Percentiles rank a stretch among this genome's conserved stretches.
These are phyloP conservation scores for Anguilla obscura DNA, from an alignment of 2,797 vertebrate genomes.

Conservation along the genomic window DNA sequence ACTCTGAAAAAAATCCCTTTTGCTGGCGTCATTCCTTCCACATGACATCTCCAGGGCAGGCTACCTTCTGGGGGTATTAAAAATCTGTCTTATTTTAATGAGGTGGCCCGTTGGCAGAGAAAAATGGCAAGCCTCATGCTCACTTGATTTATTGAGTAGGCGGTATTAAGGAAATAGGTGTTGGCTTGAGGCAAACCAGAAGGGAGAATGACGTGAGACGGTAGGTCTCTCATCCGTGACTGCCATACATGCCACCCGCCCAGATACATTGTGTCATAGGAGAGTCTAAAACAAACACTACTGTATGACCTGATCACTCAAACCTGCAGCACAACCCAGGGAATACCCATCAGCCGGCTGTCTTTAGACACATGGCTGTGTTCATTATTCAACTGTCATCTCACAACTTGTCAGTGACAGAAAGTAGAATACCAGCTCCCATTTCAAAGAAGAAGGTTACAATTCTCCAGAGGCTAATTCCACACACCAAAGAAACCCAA, in stretches of 20 bases:
- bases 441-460: background rate
- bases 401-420: background rate
- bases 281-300: conserved; percentile 14
- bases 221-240: conserved; percentile 29
- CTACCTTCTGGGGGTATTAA: conserved; percentile 56
- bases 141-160: conserved; percentile 56
- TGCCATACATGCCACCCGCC: conserved; percentile 13
- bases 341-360: background rate
- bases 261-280: conserved; percentile 29
- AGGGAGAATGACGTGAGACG: conserved; percentile 31
- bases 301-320: conserved; percentile 30
- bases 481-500: background rate
- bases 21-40: conserved; percentile 53
- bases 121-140: background rate
- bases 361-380: background rate
- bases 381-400: background rate
- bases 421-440: background rate
- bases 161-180: conserved; percentile 51
- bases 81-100: conserved; percentile 57
- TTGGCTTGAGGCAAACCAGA: conserved; percentile 29
- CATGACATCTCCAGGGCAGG: conserved; percentile 50
- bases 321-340: background rate
- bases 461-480: background rate
- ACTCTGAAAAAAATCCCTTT: conserved; percentile 30
- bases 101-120: conserved; percentile 39